Conservation (phyloP, 2,888 invertebrate species). For the Hipparchia semele region DNA sequence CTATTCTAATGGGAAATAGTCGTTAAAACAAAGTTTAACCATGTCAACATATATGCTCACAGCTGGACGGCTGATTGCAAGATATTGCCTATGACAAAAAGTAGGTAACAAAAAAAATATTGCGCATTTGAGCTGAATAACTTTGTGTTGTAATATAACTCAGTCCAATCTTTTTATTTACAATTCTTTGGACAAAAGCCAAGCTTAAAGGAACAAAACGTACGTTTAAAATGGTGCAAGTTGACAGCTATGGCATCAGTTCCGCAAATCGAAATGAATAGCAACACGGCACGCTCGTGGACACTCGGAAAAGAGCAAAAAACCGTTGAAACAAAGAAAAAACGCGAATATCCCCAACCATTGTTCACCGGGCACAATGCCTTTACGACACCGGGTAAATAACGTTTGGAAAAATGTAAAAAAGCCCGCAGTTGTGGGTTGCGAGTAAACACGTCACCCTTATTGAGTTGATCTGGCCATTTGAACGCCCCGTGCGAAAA, state of each 20-base stretch:
- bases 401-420: slow-evolving; percentile 76
- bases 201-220: slow-evolving; percentile 43
- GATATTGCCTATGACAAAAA: too few relatives aligned
- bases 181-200: slow-evolving; percentile 17
- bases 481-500: slow-evolving; percentile 69
- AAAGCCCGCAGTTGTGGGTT: slow-evolving; percentile 74
- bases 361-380: slow-evolving; percentile 77
- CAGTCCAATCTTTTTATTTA: too few relatives aligned
- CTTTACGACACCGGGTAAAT: slow-evolving; percentile 81
- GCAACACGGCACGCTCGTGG: slow-evolving; percentile 47
- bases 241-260: slow-evolving; percentile 52
- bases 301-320: slow-evolving; percentile 54
- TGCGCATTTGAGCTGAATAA: too few relatives aligned
- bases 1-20: too few relatives aligned
- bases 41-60: too few relatives aligned
- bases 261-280: slow-evolving; percentile 62
- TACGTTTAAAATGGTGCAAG: slow-evolving; percentile 39
- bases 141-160: too few relatives aligned
- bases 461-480: slow-evolving; percentile 82
- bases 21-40: too few relatives aligned
- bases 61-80: too few relatives aligned
- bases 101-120: too few relatives aligned
- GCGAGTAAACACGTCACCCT: slow-evolving; percentile 80
- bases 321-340: slow-evolving; percentile 50
- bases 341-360: slow-evolving; percentile 63